Conservation (phyloP, 2,888 invertebrate genomes). For the Cantharis rustica region DNA sequence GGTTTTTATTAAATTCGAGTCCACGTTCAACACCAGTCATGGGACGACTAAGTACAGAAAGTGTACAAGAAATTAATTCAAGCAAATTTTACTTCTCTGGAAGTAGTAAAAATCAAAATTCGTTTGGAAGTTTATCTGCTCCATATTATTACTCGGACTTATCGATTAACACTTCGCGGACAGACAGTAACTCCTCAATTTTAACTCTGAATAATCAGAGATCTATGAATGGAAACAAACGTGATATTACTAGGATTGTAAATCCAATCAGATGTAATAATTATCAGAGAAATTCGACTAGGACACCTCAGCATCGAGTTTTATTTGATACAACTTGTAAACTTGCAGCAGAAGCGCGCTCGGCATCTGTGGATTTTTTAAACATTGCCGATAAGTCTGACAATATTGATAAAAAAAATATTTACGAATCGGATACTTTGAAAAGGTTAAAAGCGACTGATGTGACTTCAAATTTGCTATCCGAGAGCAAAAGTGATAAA, state of each 20-base stretch:
- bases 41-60: conserved; percentile 39
- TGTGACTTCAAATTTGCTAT: conserved; percentile 56
- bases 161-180: conserved; percentile 51
- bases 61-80: conserved; percentile 39
- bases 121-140: conserved; percentile 61
- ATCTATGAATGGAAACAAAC: conserved; percentile 65
- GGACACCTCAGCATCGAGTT: conserved; percentile 36
- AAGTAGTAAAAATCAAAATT: conserved; percentile 8
- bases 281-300: conserved; percentile 32
- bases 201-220: conserved; percentile 72
- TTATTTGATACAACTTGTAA: conserved; percentile 55
- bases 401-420: conserved; percentile 70
- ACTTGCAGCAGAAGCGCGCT: conserved; percentile 64
- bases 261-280: conserved; percentile 66
- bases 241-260: conserved; percentile 74
- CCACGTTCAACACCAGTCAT: conserved; percentile 45
- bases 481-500: conserved; percentile 44
- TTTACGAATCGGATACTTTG: conserved; percentile 71
- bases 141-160: conserved; percentile 88
- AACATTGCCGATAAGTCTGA: conserved; percentile 69
- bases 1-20: conserved; percentile 44
- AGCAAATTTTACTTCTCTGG: conserved; percentile 35
- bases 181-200: conserved; percentile 44
- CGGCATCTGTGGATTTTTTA: conserved; percentile 69
- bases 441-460: conserved; percentile 64